Conservation (phyloP, 2,797 vertebrate genomes). For the Thaleichthys pacificus region DNA sequence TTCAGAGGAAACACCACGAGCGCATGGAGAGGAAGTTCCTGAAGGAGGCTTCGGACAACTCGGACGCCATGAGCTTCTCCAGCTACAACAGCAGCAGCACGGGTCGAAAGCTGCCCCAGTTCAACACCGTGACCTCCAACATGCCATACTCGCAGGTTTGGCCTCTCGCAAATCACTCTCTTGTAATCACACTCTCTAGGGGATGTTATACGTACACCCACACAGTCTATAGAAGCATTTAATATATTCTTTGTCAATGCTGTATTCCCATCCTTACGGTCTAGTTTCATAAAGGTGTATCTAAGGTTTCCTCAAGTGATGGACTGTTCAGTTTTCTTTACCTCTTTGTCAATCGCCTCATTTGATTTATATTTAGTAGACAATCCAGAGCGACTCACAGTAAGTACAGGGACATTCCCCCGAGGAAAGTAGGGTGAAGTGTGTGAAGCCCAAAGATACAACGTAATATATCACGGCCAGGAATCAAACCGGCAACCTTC, state of each 20-base stretch:
- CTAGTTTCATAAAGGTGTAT: too few species aligned
- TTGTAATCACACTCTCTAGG: neutral
- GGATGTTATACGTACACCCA: too few species aligned
- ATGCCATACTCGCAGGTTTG: constrained; percentile 85
- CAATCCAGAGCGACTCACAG: too few species aligned
- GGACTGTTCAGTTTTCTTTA: neutral
- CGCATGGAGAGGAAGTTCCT: constrained; percentile 87
- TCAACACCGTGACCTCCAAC: constrained; percentile 78
- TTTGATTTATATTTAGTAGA: neutral
- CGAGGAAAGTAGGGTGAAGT: too few species aligned
- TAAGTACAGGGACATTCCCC: too few species aligned
- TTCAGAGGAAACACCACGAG: constrained; percentile 86
- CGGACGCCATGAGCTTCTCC: constrained; percentile 85
- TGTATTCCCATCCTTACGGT: too few species aligned
- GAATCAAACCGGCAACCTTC: too few species aligned
- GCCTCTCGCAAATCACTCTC: neutral
- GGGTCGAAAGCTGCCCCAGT: constrained; percentile 79
- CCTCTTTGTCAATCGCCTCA: neutral
- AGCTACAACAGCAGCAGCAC: constrained; percentile 82
- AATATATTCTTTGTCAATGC: neutral
- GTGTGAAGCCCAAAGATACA: too few species aligned
- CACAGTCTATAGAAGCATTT: too few species aligned
- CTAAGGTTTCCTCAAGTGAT: too few species aligned
- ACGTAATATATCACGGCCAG: too few species aligned
- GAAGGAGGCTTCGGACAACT: constrained; percentile 76